A percentile compares a stretch with the other conserved stretches of the same genome.
Conservation (phyloP, 2,113 vertebrate species). For the Hippocampus barbouri region DNA sequence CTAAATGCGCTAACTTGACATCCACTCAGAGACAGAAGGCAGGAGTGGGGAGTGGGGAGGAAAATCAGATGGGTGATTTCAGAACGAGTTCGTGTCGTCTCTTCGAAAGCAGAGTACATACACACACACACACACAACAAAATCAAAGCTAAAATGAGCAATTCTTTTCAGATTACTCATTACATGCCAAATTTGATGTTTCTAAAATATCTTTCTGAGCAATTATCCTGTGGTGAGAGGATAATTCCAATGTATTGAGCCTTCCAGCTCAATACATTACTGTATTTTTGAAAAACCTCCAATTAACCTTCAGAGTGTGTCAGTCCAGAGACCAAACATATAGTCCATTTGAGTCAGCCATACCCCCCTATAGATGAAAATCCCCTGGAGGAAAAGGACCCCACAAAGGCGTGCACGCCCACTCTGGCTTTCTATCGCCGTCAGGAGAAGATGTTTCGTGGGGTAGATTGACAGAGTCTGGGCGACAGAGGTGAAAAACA, state of each 20-base stretch:
- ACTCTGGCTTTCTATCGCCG: slow-evolving; percentile 15
- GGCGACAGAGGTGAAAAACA: slow-evolving; percentile 52
- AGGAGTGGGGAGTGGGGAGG: slow-evolving; percentile 11
- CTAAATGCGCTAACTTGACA: slow-evolving; percentile 48
- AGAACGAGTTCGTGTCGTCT: slow-evolving; percentile 18
- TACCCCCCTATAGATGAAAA: slow-evolving; percentile 33
- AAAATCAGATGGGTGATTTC: slow-evolving; percentile 25
- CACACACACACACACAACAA: not conserved
- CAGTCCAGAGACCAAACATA: slow-evolving; percentile 14
- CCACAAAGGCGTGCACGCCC: slow-evolving; percentile 19
- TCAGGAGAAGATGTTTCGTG: slow-evolving; percentile 33
- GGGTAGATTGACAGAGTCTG: slow-evolving; percentile 44
- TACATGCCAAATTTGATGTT: not conserved
- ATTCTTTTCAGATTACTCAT: not conserved
- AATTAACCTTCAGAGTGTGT: slow-evolving; percentile 21
- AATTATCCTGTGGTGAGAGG: too few species aligned
- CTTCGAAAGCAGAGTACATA: slow-evolving; percentile 2
- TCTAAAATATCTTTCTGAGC: not conserved
- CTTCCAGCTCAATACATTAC: too few species aligned
- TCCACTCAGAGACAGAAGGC: slow-evolving; percentile 17
- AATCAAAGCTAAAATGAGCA: not conserved
- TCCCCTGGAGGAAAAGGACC: not conserved
- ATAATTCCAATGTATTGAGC: too few species aligned
- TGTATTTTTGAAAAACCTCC: not conserved
- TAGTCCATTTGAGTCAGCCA: slow-evolving; percentile 31